Percentiles rank a stretch among this genome's conserved stretches.
phyloP scores from a whole-genome alignment of 2,797 vertebrate species.

The Sylvia borin region DNA sequence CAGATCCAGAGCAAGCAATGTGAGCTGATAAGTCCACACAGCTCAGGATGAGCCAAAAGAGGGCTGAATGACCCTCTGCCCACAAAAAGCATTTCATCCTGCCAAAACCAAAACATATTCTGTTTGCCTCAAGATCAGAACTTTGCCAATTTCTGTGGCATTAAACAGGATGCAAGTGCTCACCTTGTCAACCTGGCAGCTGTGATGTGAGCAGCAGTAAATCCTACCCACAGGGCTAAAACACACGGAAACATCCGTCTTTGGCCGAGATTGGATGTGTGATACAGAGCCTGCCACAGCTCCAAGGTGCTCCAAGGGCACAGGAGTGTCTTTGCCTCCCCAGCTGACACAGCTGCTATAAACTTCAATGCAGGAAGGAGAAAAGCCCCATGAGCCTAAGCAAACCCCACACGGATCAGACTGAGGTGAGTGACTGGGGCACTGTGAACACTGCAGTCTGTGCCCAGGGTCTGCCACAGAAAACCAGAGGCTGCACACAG shows the following conservation, averaged over 20 bases:
- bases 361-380: background rate
- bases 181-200: background rate
- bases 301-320: background rate
- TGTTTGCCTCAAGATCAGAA: background rate
- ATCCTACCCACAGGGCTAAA: background rate
- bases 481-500: background rate
- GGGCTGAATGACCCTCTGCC: background rate
- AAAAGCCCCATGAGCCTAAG: fast-evolving
- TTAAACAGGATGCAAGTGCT: background rate
- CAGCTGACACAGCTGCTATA: background rate
- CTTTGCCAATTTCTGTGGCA: background rate
- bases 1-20: fast-evolving
- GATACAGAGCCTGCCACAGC: background rate
- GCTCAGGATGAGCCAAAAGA: background rate
- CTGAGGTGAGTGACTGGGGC: fast-evolving
- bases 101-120: background rate
- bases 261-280: fast-evolving
- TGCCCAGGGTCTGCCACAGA: background rate
- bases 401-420: background rate
- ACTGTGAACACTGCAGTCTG: background rate
- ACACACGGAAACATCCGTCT: background rate
- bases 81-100: background rate
- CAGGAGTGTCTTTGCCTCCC: background rate
- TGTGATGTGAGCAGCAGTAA: background rate
- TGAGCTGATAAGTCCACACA: background rate